Evolutionary conservation across 2,888 invertebrate species (phyloP), one percentile per base, ranked within the genome.

Genomic region (Oligia strigilis): DNA sequence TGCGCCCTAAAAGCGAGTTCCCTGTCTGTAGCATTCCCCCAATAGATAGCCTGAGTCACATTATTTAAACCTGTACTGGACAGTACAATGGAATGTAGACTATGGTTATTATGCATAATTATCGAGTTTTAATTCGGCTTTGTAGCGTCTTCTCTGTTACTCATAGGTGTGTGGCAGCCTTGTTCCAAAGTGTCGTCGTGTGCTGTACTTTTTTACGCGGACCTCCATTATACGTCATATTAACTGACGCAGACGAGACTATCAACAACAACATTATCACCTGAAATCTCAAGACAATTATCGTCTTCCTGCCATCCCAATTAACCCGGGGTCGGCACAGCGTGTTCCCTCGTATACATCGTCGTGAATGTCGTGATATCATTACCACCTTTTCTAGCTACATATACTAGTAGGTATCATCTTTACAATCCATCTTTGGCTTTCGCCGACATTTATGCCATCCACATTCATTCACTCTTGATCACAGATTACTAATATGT

Each of bases 401-500:
- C 40, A 11, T 19, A 40, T 19, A 29, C 29, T 29, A 29, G 29
- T 29, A 11, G 4, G 40, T 2, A 40, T 40, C n/a, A 40, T 40
- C 19, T 70, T 43, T 9, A 70, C 19, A 14, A 40, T 52, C 11
- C 19, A 8, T 29, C 4, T 46, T 43, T 17, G 29, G 2, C 40
- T 2, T 65, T 65, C 40, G 23, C 40, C 9, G 40, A 65, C 23
- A 23, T 23, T 40, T 40, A 5, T 40, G 23, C 13, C 23, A 65
- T 40, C 65, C 65, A 40, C 11, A 65, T 13, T 65, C 1, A 52
- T 55, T 52, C 70, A 70, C 36, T 79, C 19, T 70, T 69, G 36
- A 69, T 36, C 29, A 29, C 29, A 29, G 29, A 29, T 29, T 29
- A 29, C 29, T 29, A 29, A 29, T 29, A 29, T 29, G 29, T 29